phyloP scores from a whole-genome alignment of 2,797 vertebrate genomes.

The Orestias chungarensis region DNA sequence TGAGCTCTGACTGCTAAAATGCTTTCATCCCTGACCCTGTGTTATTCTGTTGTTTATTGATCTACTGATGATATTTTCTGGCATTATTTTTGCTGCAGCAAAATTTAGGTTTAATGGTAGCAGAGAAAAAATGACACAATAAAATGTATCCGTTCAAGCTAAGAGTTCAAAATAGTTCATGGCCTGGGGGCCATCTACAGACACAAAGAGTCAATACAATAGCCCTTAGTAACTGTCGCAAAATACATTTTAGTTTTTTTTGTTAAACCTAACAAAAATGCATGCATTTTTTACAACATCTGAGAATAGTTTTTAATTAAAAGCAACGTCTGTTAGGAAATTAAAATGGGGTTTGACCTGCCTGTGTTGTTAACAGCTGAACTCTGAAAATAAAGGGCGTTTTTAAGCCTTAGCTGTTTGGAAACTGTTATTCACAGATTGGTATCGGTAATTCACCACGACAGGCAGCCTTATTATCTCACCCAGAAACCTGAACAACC shows the following conservation, averaged over 20 bases:
- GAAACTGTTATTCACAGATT: slow-evolving; percentile 35
- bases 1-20: background rate
- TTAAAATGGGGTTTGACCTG: background rate
- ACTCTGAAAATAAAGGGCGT: background rate
- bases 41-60: slow-evolving; percentile 1
- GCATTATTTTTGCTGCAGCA: slow-evolving; percentile 8
- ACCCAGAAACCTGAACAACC: slow-evolving; percentile 37
- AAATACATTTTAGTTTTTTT: slow-evolving; percentile 1
- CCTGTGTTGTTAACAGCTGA: background rate
- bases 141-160: background rate
- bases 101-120: background rate
- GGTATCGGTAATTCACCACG: slow-evolving; percentile 51
- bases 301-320: background rate
- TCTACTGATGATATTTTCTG: background rate
- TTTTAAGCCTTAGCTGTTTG: slow-evolving; percentile 5
- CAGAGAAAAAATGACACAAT: slow-evolving; percentile 3
- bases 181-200: slow-evolving; percentile 9
- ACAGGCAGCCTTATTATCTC: slow-evolving; percentile 61
- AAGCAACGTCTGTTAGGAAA: background rate
- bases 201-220: slow-evolving; percentile 22
- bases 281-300: background rate
- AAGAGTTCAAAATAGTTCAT: background rate
- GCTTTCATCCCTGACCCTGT: background rate
- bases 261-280: background rate
- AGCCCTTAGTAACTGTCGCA: slow-evolving; percentile 34